Conservation (phyloP, 2,113 vertebrate genomes). For the Ceratotherium simum region DNA sequence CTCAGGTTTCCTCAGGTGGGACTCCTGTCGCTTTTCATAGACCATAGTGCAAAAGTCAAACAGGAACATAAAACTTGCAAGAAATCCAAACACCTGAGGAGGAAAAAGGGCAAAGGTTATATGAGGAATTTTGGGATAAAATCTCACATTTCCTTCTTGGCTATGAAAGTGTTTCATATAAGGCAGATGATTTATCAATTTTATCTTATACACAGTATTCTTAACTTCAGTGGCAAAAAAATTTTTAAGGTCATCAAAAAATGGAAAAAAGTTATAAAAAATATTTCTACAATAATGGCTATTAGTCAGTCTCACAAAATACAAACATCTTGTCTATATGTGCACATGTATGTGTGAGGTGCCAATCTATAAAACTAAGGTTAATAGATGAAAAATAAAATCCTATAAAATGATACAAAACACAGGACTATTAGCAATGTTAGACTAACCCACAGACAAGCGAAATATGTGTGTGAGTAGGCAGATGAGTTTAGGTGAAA, state of each 20-base stretch:
- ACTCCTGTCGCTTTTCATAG: accelerated
- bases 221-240: not conserved
- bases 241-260: conserved; percentile 28
- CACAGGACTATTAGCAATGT: not conserved
- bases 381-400: not conserved
- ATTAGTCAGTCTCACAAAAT: not conserved
- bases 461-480: not conserved
- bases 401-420: not conserved
- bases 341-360: not conserved
- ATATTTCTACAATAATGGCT: not conserved
- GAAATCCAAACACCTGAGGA: conserved; percentile 92
- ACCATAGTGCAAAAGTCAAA: conserved; percentile 60
- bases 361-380: not conserved
- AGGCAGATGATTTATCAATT: not conserved
- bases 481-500: not conserved
- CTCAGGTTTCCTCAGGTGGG: accelerated
- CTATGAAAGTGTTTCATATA: not conserved
- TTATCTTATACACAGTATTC: not conserved
- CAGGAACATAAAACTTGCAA: conserved; percentile 85
- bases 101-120: not conserved
- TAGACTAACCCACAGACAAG: not conserved
- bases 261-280: not conserved
- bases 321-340: not conserved
- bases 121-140: not conserved
- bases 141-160: not conserved